A percentile compares a stretch with the other conserved stretches of the same genome.
These are phyloP conservation scores for Hirtodrosophila trivittata DNA, from an alignment of 2,888 invertebrate genomes.

Conservation along the genomic window DNA sequence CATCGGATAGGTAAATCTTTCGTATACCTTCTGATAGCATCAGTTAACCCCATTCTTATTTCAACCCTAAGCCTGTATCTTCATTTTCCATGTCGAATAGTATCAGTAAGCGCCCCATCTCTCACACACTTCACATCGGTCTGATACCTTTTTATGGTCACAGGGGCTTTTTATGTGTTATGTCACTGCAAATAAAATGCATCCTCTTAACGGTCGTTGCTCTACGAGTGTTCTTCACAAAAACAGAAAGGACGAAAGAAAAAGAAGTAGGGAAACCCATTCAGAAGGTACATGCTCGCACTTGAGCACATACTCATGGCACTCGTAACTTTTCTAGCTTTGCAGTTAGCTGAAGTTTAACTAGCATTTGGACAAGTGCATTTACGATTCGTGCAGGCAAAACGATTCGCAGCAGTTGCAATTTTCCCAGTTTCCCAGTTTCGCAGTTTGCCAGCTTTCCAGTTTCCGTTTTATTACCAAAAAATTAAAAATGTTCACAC, in stretches of 20 bases:
- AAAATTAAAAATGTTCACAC: conserved; percentile 37
- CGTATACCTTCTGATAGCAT: too few species aligned
- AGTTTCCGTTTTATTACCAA: conserved; percentile 7
- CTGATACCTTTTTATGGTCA: conserved; percentile 10
- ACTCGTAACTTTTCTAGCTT: conserved; percentile 6
- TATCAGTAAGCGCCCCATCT: too few species aligned
- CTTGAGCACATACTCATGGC: background rate
- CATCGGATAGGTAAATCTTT: too few species aligned
- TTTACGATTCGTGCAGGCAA: conserved; percentile 26
- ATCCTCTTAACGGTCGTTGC: too few species aligned
- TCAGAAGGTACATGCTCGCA: too few species aligned
- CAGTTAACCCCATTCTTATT: too few species aligned
- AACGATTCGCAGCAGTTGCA: conserved; percentile 34
- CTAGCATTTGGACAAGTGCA: conserved; percentile 15
- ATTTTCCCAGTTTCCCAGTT: too few species aligned
- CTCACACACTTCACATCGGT: background rate
- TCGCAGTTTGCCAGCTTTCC: too few species aligned
- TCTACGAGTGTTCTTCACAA: conserved; percentile 3
- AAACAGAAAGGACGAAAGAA: background rate
- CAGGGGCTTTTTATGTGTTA: conserved; percentile 25
- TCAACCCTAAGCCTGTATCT: too few species aligned
- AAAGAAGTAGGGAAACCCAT: too few species aligned
- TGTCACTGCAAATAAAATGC: conserved; percentile 38
- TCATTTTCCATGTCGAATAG: too few species aligned
- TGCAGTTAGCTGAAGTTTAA: conserved; percentile 1